A percentile compares a stretch with the other conserved stretches of the same genome.
These are phyloP conservation scores for Epinotia nisella DNA, from an alignment of 2,888 invertebrate species.

Conservation along the genomic window DNA sequence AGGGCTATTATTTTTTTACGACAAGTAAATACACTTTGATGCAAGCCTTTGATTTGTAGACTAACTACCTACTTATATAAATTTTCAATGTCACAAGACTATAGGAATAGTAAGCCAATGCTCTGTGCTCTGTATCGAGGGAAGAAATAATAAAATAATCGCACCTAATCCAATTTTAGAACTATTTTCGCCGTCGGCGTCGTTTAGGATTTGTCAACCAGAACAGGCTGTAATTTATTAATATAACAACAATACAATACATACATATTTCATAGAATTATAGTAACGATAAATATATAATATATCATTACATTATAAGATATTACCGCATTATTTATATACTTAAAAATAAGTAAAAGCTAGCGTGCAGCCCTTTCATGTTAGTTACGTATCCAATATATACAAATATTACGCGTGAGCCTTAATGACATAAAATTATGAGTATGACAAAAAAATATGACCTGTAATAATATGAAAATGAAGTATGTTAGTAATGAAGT, in stretches of 20 bases:
- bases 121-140: not conserved
- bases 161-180: not conserved
- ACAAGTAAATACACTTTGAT: not conserved
- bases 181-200: too few species aligned
- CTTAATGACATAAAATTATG: not conserved
- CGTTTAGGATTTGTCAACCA: not conserved
- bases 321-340: slow-evolving; percentile 1
- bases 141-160: not conserved
- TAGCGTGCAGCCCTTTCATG: slow-evolving; percentile 11
- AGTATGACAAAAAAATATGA: slow-evolving; percentile 2
- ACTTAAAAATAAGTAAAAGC: slow-evolving; percentile 9
- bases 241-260: not conserved
- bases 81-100: not conserved
- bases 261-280: slow-evolving; percentile 6
- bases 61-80: not conserved
- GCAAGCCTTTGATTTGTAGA: not conserved
- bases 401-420: slow-evolving; percentile 8
- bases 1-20: not conserved
- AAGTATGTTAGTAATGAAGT: not conserved
- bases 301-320: slow-evolving; percentile 5
- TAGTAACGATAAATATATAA: not conserved
- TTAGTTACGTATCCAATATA: slow-evolving; percentile 8
- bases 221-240: not conserved
- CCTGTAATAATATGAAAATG: slow-evolving; percentile 20
- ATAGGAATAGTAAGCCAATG: not conserved